Evolutionary conservation across 2,888 invertebrate genomes (phyloP).

Genomic region (Hylaea fasciaria): DNA sequence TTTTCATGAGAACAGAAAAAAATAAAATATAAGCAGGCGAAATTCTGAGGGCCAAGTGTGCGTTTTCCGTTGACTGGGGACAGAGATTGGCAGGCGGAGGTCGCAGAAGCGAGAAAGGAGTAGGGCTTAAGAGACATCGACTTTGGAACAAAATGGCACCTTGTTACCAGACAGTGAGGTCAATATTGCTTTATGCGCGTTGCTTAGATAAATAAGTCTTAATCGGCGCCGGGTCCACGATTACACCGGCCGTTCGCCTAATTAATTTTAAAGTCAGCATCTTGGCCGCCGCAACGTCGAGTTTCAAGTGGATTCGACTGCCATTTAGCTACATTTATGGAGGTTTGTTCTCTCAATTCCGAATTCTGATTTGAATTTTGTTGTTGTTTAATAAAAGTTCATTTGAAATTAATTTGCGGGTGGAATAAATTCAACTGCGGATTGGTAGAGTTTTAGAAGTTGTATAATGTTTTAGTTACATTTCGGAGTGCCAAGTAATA

Average conservation of each 20-base stretch:
- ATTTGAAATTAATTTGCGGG: conserved; percentile 55
- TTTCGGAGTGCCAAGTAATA: background rate
- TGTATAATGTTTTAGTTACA: conserved; percentile 2
- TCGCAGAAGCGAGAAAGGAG: conserved; percentile 38
- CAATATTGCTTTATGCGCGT: conserved; percentile 63
- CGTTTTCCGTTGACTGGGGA: conserved; percentile 64
- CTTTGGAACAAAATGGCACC: conserved; percentile 58
- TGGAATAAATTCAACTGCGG: conserved; percentile 16
- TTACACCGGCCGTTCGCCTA: conserved; percentile 84
- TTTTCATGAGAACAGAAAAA: conserved; percentile 74
- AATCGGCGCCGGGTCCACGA: conserved; percentile 74
- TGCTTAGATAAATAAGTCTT: conserved; percentile 62
- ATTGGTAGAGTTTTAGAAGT: conserved; percentile 7
- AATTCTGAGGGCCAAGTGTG: conserved; percentile 68
- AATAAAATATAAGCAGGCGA: conserved; percentile 65
- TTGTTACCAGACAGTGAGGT: conserved; percentile 56
- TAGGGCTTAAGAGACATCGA: conserved; percentile 59
- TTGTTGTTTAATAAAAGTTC: conserved; percentile 53
- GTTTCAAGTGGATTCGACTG: conserved; percentile 73
- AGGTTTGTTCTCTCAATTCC: conserved; percentile 60
- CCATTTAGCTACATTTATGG: conserved; percentile 69
- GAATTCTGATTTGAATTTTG: conserved; percentile 59
- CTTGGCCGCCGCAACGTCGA: conserved; percentile 66
- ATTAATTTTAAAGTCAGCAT: conserved; percentile 84
- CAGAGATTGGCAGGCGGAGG: conserved; percentile 64